Evolutionary conservation across 2,797 vertebrate genomes (phyloP).

Genomic region (Gallirallus australis): DNA sequence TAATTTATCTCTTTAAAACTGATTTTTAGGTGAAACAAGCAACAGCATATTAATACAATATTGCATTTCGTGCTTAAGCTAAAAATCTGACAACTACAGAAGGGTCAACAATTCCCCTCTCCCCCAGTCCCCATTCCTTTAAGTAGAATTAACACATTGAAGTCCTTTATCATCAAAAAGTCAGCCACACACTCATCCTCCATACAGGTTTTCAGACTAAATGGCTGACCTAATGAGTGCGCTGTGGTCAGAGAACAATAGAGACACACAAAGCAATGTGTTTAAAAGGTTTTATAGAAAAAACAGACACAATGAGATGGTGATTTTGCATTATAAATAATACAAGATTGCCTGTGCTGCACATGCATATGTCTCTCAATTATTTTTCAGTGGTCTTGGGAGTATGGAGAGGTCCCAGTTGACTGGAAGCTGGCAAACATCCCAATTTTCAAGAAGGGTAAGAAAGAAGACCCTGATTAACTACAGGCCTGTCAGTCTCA

Average conservation of each 20-base stretch:
- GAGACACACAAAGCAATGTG: neutral
- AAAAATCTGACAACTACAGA: neutral
- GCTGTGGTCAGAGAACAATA: neutral
- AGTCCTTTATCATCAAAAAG: neutral
- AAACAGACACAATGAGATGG: neutral
- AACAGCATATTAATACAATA: neutral
- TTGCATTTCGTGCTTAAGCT: neutral
- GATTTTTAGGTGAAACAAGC: neutral
- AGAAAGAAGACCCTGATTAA: too few species aligned
- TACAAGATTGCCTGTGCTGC: neutral
- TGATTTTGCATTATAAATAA: neutral
- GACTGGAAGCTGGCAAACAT: too few species aligned
- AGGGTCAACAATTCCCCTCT: neutral
- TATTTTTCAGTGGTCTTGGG: too few species aligned
- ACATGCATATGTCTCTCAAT: accelerated
- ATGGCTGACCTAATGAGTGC: neutral
- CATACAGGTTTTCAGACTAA: neutral
- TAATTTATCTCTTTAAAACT: neutral
- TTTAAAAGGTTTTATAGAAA: neutral
- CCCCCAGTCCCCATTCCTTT: accelerated
- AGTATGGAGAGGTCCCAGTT: too few species aligned
- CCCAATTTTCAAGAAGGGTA: too few species aligned
- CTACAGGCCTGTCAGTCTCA: too few species aligned
- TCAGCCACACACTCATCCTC: neutral
- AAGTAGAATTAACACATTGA: neutral